A percentile compares a stretch with the other conserved stretches of the same genome.
phyloP scores from a whole-genome alignment of 2,888 invertebrate species.

The Eilema depressum region DNA sequence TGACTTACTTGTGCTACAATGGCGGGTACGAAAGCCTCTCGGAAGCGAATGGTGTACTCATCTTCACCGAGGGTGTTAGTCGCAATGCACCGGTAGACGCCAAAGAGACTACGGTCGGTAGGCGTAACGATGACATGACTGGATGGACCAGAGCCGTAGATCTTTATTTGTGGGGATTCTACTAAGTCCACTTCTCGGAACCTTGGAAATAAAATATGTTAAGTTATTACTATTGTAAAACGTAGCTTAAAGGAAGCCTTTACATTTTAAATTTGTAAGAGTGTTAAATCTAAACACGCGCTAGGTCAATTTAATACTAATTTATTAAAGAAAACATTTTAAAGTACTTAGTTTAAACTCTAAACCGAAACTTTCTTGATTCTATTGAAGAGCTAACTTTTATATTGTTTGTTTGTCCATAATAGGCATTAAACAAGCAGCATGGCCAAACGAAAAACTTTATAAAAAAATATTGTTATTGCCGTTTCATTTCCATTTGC shows the following conservation, averaged over 20 bases:
- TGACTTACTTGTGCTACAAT: slow-evolving; percentile 85
- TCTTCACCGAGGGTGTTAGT: slow-evolving; percentile 91
- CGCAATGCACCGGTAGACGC: slow-evolving; percentile 93
- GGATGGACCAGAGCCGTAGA: slow-evolving; percentile 90
- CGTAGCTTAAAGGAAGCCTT: not conserved
- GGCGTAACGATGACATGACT: slow-evolving; percentile 92
- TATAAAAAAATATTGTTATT: not conserved
- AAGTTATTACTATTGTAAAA: not conserved
- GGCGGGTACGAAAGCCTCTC: slow-evolving; percentile 91
- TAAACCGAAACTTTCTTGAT: too few species aligned
- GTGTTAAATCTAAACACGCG: not conserved
- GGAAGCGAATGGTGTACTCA: slow-evolving; percentile 90
- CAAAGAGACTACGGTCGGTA: slow-evolving; percentile 89
- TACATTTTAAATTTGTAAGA: not conserved
- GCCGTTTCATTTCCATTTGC: too few species aligned
- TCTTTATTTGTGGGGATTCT: slow-evolving; percentile 87
- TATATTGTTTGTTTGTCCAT: too few species aligned
- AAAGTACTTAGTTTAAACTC: too few species aligned
- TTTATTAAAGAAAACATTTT: not conserved
- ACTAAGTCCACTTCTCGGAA: slow-evolving; percentile 85
- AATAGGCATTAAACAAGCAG: not conserved
- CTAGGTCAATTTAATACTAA: not conserved
- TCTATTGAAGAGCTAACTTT: too few species aligned
- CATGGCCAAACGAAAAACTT: not conserved
- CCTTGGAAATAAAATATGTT: slow-evolving; percentile 52